phyloP scores from a whole-genome alignment of 1,140 invertebrate genomes.

The Drosophila subobscura region DNA sequence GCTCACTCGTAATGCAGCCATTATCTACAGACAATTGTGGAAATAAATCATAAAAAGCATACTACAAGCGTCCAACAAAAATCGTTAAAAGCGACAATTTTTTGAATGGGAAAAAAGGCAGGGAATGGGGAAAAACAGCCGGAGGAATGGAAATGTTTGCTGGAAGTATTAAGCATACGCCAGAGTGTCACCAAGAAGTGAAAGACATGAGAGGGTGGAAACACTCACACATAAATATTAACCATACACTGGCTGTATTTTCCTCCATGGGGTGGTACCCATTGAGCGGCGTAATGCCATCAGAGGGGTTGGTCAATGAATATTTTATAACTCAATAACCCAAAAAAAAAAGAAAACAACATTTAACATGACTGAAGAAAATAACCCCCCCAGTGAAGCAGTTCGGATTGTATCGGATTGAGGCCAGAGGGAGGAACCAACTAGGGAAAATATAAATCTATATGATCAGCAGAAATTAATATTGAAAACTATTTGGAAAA shows the following conservation, averaged over 20 bases:
- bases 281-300: not conserved
- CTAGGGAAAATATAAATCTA: no score
- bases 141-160: conserved; percentile 17
- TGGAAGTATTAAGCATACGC: conserved; percentile 29
- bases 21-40: conserved; percentile 50
- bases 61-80: conserved; percentile 27
- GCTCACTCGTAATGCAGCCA: conserved; percentile 25
- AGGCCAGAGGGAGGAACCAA: not conserved
- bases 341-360: not conserved
- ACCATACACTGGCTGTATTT: conserved; percentile 10
- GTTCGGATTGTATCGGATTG: not conserved
- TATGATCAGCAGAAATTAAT: no score
- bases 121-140: not conserved
- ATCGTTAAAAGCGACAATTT: conserved; percentile 37
- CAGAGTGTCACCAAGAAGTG: conserved; percentile 9
- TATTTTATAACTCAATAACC: conserved; percentile 25
- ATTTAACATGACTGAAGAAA: not conserved
- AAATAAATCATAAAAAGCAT: conserved; percentile 34
- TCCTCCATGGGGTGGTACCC: conserved; percentile 10
- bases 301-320: conserved; percentile 10
- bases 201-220: not conserved
- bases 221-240: conserved; percentile 10
- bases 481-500: no score
- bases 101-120: conserved; percentile 1
- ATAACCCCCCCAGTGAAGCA: not conserved